Evolutionary conservation across 2,113 vertebrate genomes (phyloP), one percentile per base, ranked within the genome.

Genomic region (Dasyprocta punctata): DNA sequence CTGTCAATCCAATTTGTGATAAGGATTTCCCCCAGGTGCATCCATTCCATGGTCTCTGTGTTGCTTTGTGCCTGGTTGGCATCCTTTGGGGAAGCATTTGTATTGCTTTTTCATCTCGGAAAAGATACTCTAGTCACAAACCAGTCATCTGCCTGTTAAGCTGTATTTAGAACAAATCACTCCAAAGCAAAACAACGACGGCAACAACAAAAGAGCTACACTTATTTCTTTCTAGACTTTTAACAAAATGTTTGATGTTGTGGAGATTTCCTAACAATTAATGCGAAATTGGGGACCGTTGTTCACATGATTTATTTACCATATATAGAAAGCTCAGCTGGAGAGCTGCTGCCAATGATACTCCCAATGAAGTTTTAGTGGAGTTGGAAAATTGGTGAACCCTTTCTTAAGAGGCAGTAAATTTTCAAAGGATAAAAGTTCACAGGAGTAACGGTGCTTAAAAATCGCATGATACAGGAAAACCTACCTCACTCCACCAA

Each of bases 81-180:
- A 86, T 97, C 96, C 69, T 82, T 87, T 28, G 38, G 96, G 93
- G 96, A 97, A 86, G 89, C 33, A 86, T 98, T 98, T 98, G 94
- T 98, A 96, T 86, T 92, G 85, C 0, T 28, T 1, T 97, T 97
- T 98, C 98, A 98, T 97, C 97, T 98, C 98, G 86, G 97, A 98
- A 97, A 98, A 98, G 98, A 98, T 95, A 89, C 97, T 94, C 96
- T 92, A 89, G 96, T 98, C 97, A 98, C 98, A 99, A 98, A 99
- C 98, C 98, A 98, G 95, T 99, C 98, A 98, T 99, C 98, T 99
- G 98, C 98, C 98, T 98, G 98, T 98, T 98, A 98, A 98, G 98
- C 98, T 98, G 98, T 98, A 98, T 99, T 99, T 99, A 98, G 98
- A 98, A 97, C 98, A 98, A 99, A 99, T 99, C 47, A 98, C 98